Evolutionary conservation across 1,140 invertebrate species (phyloP), one percentile per base, ranked within the genome.

Genomic region (Atta colombica): DNA sequence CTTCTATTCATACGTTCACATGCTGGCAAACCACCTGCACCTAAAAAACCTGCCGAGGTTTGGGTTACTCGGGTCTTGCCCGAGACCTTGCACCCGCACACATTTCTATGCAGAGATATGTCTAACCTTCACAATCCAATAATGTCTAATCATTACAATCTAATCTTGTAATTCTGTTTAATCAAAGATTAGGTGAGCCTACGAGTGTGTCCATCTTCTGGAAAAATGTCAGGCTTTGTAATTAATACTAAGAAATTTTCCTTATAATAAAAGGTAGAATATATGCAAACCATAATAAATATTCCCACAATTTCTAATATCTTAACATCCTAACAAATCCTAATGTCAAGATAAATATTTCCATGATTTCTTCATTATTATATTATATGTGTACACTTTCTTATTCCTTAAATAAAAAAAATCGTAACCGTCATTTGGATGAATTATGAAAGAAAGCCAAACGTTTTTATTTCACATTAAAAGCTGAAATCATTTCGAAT

Each of bases 41-140:
- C 85, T 61, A 74, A 89, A 87, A 89, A 87, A 87, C 77, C 86
- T 85, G 87, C 82, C 61, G 89, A 89, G 89, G 87, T 87, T 90
- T 90, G 85, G 85, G 80, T 90, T 90, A 90, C 89, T 85, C 55
- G 69, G 16, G 14, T 84, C 60, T 58, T 12, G 39, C 1, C 12
- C 35, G 49, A 14, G 82, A 28, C 21, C 55, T 51, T 58, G 74
- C 82, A 75, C 69, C 55, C 71, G 82, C 82, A 60, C 72, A 69
- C 31, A 21, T 39, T 28, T 14, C 12, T 53, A n/a, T 21, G 74
- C n/a, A 21, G 31, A 18, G 16, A 84, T 28, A 84, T 16, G 49
- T 51, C 21, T 45, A 45, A 45, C 39, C 39, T 45, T 45, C 39
- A 45, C 10, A 10, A 45, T 45, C 39, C 39, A 45, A 45, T 45